phyloP scores from a whole-genome alignment of 2,797 vertebrate species.

The Pitangus sulphuratus region DNA sequence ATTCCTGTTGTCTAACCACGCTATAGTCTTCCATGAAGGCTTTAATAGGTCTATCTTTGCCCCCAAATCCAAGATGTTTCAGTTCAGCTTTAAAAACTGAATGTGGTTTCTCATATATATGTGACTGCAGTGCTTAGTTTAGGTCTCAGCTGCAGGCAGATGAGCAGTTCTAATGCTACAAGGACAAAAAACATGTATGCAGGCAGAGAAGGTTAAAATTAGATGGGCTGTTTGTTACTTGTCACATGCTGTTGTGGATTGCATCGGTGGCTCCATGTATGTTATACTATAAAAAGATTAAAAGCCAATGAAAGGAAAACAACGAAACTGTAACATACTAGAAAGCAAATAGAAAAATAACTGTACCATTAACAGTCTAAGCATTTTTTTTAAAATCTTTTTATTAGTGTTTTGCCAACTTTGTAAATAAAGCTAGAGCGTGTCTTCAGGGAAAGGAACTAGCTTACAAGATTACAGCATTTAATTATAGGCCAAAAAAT shows the following conservation, averaged over 20 bases:
- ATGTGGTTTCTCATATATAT: background rate
- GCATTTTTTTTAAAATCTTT: background rate
- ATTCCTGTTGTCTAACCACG: background rate
- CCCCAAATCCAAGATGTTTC: background rate
- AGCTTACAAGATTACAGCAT: background rate
- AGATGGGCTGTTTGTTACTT: background rate
- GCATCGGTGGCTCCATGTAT: background rate
- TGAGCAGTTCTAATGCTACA: background rate
- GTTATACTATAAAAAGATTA: background rate
- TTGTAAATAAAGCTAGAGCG: background rate
- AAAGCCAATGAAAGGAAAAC: constrained; percentile 3
- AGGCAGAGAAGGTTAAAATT: constrained; percentile 11
- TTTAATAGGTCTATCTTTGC: background rate
- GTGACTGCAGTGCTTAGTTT: background rate
- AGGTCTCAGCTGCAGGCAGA: background rate
- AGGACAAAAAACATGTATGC: background rate
- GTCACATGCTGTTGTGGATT: background rate
- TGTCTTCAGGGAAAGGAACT: background rate
- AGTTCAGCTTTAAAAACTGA: background rate
- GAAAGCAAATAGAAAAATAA: background rate
- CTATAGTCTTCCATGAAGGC: background rate
- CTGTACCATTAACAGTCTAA: background rate
- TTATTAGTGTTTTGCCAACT: background rate
- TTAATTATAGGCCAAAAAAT: background rate
- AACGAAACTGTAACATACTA: background rate